phyloP scores from a whole-genome alignment of 1,140 invertebrate genomes.

The Ephestia elutella region DNA sequence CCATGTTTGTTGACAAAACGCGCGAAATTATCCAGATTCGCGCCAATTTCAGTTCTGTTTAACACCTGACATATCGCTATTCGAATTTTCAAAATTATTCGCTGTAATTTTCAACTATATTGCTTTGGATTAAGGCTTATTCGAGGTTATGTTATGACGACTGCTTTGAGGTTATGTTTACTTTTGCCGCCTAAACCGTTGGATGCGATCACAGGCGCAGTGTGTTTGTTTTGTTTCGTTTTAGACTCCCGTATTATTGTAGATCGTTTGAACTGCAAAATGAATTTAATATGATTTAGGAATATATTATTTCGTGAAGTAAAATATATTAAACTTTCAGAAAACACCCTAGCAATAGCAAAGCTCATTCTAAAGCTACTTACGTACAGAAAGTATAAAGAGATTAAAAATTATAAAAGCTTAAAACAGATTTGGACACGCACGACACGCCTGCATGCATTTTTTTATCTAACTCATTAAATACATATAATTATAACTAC shows the following conservation, averaged over 20 bases:
- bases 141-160: conserved; percentile 14
- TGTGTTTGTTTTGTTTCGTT: conserved; percentile 26
- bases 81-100: conserved; percentile 25
- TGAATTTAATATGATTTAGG: neutral
- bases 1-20: conserved; percentile 54
- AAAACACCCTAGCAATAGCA: too few species aligned
- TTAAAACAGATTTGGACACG: too few species aligned
- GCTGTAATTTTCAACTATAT: conserved; percentile 27
- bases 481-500: too few species aligned
- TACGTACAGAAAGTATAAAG: too few species aligned
- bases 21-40: conserved; percentile 62
- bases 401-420: too few species aligned
- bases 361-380: too few species aligned
- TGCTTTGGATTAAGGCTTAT: conserved; percentile 23
- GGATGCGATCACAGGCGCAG: conserved; percentile 19
- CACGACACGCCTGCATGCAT: too few species aligned
- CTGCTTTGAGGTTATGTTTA: conserved; percentile 19
- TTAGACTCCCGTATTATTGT: neutral
- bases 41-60: conserved; percentile 37
- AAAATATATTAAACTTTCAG: too few species aligned
- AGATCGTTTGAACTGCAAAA: neutral
- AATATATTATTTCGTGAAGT: neutral
- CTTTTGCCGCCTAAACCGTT: conserved; percentile 20
- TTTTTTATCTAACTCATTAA: too few species aligned
- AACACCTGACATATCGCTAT: conserved; percentile 38